Percentiles rank a stretch among this genome's conserved stretches.
Evolutionary conservation across 2,797 vertebrate species (phyloP).

Genomic region (Coregonus ussuriensis): DNA sequence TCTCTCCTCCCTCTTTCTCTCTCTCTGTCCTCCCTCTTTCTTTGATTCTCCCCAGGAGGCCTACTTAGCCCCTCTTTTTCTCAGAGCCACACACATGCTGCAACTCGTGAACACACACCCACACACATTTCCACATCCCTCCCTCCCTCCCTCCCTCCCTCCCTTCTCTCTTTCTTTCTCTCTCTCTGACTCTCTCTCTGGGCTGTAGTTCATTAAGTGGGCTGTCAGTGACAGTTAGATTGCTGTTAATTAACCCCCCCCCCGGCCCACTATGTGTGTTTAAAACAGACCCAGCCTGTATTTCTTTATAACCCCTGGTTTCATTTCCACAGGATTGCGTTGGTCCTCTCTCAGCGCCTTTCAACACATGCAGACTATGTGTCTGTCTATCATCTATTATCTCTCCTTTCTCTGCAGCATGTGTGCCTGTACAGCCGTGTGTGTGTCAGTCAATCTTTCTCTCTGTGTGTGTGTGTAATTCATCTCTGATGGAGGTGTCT

Average conservation of each 20-base stretch:
- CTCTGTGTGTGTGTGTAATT: conserved; percentile 24
- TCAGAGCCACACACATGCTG: background rate
- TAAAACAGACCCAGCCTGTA: no score
- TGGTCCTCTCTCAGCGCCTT: no score
- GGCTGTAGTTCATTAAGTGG: conserved; percentile 3
- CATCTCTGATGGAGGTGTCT: conserved; percentile 1
- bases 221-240: background rate
- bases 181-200: background rate
- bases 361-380: no score
- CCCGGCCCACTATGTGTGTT: no score
- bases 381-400: no score
- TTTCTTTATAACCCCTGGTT: no score
- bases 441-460: conserved; percentile 43
- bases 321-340: no score
- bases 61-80: background rate
- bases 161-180: background rate
- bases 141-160: background rate
- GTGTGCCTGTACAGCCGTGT: conserved; percentile 39
- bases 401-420: background rate
- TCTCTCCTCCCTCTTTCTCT: background rate
- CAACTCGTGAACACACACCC: no score
- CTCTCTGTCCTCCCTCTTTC: background rate
- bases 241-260: background rate
- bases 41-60: background rate
- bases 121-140: no score